These are phyloP conservation scores for Astreopora myriophthalma DNA, from an alignment of 64 coral and sea anemone species.

Conservation along the genomic window DNA sequence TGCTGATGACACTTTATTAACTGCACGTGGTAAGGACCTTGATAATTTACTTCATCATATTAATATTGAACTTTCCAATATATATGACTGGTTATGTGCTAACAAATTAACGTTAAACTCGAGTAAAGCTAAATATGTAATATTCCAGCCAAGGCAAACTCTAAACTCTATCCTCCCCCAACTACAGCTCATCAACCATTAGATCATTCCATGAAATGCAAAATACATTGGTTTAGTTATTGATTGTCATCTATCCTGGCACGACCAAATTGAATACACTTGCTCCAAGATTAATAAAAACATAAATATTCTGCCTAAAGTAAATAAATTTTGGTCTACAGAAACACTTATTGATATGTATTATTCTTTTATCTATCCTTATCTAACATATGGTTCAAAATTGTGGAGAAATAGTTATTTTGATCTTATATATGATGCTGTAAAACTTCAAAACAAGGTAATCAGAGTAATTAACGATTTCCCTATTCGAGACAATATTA, in stretches of 20 bases:
- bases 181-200: too few species aligned
- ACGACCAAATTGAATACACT: neutral
- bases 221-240: too few species aligned
- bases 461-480: neutral
- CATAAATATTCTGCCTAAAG: neutral
- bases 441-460: neutral
- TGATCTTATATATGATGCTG: neutral
- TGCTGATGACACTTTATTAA: too few species aligned
- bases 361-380: neutral
- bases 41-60: neutral
- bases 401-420: neutral
- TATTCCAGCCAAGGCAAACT: too few species aligned
- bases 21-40: neutral
- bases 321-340: neutral
- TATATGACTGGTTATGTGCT: neutral
- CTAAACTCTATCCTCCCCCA: too few species aligned
- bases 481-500: too few species aligned
- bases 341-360: neutral
- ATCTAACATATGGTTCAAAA: neutral
- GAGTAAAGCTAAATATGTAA: too few species aligned
- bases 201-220: too few species aligned
- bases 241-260: neutral
- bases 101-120: too few species aligned
- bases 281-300: neutral
- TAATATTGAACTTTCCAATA: too few species aligned